Evolutionary conservation across 2,113 vertebrate genomes (phyloP).

Genomic region (Thoracochromis brauschi): DNA sequence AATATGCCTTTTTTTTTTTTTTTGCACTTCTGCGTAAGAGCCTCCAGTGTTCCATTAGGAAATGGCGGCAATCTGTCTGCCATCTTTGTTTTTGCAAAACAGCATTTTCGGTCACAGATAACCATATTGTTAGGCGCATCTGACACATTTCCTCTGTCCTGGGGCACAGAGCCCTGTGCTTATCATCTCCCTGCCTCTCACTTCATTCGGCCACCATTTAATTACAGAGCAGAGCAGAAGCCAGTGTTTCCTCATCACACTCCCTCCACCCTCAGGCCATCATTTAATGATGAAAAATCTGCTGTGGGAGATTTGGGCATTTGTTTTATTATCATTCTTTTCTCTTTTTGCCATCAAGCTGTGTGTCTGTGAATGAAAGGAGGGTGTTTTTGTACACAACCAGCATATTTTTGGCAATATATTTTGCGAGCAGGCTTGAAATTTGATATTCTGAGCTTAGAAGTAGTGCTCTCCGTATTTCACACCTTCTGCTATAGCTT

Average conservation of each 20-base stretch:
- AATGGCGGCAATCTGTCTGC: conserved; percentile 1
- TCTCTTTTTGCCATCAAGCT: background rate
- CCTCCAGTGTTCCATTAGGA: background rate
- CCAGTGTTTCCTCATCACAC: conserved; percentile 27
- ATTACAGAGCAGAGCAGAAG: conserved; percentile 54
- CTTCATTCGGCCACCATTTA: conserved; percentile 59
- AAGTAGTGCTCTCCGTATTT: background rate
- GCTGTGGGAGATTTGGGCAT: conserved; percentile 25
- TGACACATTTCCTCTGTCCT: conserved; percentile 46
- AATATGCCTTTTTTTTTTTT: background rate
- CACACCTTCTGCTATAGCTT: background rate
- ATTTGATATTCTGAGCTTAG: background rate
- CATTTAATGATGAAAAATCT: conserved; percentile 67
- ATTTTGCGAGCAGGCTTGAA: conserved; percentile 20
- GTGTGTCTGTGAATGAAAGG: background rate
- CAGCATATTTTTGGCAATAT: background rate
- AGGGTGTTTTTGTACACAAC: background rate
- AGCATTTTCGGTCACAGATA: conserved; percentile 39
- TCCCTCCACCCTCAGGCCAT: conserved; percentile 42
- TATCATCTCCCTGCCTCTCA: conserved; percentile 52
- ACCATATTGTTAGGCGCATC: conserved; percentile 57
- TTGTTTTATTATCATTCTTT: conserved; percentile 33
- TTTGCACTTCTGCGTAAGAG: background rate
- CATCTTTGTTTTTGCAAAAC: conserved; percentile 22
- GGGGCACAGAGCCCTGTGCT: conserved; percentile 36